Conservation (phyloP, 2,888 invertebrate genomes). For the Bruchidius siliquastri region DNA sequence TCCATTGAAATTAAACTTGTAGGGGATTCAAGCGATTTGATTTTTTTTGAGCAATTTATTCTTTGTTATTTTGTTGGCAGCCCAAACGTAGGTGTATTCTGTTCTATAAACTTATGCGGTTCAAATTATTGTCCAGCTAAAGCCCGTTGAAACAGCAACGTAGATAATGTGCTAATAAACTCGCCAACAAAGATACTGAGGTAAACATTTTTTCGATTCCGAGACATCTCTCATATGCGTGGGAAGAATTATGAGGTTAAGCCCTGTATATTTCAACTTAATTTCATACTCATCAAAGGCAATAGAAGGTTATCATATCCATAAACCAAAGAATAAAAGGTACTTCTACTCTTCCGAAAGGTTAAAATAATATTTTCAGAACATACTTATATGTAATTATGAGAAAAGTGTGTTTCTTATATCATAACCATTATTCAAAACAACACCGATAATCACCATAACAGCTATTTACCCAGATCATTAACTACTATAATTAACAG, state of each 20-base stretch:
- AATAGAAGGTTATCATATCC: neutral
- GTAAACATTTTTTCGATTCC: neutral
- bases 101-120: too few relatives aligned
- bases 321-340: neutral
- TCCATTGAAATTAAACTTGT: too few relatives aligned
- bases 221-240: too few relatives aligned
- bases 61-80: too few relatives aligned
- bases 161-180: too few relatives aligned
- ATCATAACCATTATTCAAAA: neutral
- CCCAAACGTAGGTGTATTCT: too few relatives aligned
- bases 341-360: neutral
- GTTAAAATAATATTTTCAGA: neutral
- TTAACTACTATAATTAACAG: neutral
- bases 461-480: neutral
- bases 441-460: neutral
- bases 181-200: too few relatives aligned
- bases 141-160: too few relatives aligned
- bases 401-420: neutral
- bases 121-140: too few relatives aligned
- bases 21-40: too few relatives aligned
- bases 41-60: too few relatives aligned
- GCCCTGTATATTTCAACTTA: neutral
- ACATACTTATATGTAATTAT: neutral
- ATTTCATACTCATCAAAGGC: neutral
- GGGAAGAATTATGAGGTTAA: neutral